Percentiles rank a stretch among this genome's conserved stretches.
Conservation (phyloP, 2,888 invertebrate species). For the Pollenia griseotomentosa region DNA sequence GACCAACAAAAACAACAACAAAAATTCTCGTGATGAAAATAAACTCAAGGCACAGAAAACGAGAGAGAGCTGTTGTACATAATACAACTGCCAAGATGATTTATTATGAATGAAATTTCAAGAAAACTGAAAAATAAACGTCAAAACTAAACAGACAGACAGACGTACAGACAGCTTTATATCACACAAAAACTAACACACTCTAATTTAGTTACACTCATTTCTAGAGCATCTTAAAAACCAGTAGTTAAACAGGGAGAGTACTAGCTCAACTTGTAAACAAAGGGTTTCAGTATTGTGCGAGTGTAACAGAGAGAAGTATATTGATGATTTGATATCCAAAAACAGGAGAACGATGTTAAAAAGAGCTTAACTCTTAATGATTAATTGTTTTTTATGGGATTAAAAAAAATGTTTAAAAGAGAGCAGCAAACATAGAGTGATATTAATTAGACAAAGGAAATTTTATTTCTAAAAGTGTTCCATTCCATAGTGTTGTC, state of each 20-base stretch:
- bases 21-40: background rate
- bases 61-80: conserved; percentile 52
- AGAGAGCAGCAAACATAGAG: background rate
- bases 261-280: background rate
- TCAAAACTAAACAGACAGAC: conserved; percentile 67
- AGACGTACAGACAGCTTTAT: conserved; percentile 59
- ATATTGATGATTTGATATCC: background rate
- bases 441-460: background rate
- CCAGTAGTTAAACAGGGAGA: conserved; percentile 37
- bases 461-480: background rate
- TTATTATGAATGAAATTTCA: conserved; percentile 78
- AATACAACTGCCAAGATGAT: conserved; percentile 74
- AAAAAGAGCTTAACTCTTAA: conserved; percentile 22
- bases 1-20: conserved; percentile 5
- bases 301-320: conserved; percentile 27
- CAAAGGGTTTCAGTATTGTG: background rate
- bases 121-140: conserved; percentile 75
- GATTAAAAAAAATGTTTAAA: background rate
- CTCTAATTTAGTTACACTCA: background rate
- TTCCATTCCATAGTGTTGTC: conserved; percentile 5
- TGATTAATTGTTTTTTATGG: background rate
- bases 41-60: conserved; percentile 57
- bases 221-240: background rate
- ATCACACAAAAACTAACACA: conserved; percentile 31
- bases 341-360: background rate